phyloP scores from a whole-genome alignment of 2,113 vertebrate genomes.

The Albula goreensis region DNA sequence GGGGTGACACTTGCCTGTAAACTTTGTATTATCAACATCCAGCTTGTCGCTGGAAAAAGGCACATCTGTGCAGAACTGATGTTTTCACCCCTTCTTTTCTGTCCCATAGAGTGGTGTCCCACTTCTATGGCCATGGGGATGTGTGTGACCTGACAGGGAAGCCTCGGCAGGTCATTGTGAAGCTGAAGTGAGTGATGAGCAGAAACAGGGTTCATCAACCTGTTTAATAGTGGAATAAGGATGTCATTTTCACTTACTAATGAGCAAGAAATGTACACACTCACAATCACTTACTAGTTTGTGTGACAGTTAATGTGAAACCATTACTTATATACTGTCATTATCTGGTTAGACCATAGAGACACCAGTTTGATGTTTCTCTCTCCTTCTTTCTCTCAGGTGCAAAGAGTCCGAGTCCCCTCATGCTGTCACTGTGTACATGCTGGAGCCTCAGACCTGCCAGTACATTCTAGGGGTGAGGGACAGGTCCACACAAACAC shows the following conservation, averaged over 20 bases:
- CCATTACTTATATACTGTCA: background rate
- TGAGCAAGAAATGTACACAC: too few relatives aligned
- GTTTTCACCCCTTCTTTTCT: background rate
- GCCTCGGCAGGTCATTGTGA: conserved; percentile 94
- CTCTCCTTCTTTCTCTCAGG: conserved; percentile 59
- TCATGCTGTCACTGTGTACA: conserved; percentile 96
- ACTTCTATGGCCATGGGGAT: conserved; percentile 96
- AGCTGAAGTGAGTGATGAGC: conserved; percentile 87
- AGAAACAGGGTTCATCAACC: background rate
- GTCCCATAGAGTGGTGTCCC: conserved; percentile 85
- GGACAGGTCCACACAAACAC: conserved; percentile 29
- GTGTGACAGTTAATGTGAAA: background rate
- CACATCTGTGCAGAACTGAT: background rate
- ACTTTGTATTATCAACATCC: background rate
- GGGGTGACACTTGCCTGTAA: too few relatives aligned
- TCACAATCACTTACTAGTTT: background rate
- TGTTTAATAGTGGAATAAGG: too few relatives aligned
- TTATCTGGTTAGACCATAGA: too few relatives aligned
- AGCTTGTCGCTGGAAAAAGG: background rate
- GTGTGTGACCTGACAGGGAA: conserved; percentile 92
- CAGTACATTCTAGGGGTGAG: conserved; percentile 96
- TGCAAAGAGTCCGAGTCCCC: conserved; percentile 98
- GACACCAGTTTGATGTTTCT: background rate
- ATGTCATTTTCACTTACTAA: background rate
- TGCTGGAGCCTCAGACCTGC: conserved; percentile 95